A percentile compares a stretch with the other conserved stretches of the same genome.
Conservation (phyloP, 2,888 invertebrate species). For the Augochlorella aurata region DNA sequence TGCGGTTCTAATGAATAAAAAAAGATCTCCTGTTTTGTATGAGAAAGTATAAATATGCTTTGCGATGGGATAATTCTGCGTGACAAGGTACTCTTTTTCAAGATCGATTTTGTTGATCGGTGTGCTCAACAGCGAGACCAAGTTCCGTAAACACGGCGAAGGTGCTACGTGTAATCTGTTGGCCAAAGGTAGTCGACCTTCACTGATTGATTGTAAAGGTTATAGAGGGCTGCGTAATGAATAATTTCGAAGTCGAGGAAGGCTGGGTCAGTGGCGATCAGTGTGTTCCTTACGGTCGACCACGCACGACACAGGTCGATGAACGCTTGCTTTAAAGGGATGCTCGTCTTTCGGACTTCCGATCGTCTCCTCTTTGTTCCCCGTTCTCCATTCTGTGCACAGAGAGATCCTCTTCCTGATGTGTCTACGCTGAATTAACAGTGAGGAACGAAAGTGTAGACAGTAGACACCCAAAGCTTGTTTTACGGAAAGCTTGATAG, state of each 20-base stretch:
- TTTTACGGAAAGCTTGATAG: too few species aligned
- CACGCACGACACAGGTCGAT: not conserved
- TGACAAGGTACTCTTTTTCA: not conserved
- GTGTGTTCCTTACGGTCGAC: not conserved
- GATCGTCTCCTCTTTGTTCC: not conserved
- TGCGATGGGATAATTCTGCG: not conserved
- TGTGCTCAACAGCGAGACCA: not conserved
- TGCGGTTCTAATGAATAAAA: too few species aligned
- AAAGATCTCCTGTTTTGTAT: not conserved
- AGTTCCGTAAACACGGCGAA: not conserved
- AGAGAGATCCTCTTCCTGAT: too few species aligned
- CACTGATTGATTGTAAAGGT: not conserved
- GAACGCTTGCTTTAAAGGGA: slow-evolving; percentile 3
- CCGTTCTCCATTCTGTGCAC: not conserved
- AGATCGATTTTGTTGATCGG: not conserved
- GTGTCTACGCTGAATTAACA: too few species aligned
- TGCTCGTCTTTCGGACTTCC: not conserved
- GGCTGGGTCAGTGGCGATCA: not conserved
- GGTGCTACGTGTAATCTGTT: not conserved
- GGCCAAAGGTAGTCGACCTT: not conserved
- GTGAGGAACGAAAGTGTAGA: too few species aligned
- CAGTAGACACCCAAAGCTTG: too few species aligned
- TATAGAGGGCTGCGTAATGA: not conserved
- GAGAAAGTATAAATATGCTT: not conserved
- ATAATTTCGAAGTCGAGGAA: not conserved